These are phyloP conservation scores for Cinara cedri DNA, from an alignment of 2,888 invertebrate species.

Conservation along the genomic window DNA sequence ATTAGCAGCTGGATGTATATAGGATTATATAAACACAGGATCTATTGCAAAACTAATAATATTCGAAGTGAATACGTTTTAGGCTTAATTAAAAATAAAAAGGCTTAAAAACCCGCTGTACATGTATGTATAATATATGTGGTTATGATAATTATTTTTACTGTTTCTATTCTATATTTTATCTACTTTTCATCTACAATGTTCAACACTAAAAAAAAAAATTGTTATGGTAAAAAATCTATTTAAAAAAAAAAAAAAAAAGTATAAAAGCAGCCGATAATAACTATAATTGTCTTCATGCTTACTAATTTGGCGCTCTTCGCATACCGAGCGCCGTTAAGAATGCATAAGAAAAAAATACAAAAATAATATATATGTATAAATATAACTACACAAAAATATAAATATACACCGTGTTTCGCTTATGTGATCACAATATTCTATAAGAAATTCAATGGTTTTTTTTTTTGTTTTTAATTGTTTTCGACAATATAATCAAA, in stretches of 20 bases:
- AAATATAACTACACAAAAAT: too few species aligned
- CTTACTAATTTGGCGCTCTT: conserved; percentile 42
- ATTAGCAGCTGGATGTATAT: neutral
- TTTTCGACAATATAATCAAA: too few species aligned
- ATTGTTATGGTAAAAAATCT: conserved; percentile 39
- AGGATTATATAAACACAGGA: neutral
- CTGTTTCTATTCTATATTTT: conserved; percentile 49
- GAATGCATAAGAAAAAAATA: conserved; percentile 23
- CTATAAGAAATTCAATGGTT: too few species aligned
- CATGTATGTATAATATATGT: conserved; percentile 35
- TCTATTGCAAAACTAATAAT: conserved; percentile 11
- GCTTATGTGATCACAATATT: too few species aligned
- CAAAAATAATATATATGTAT: neutral
- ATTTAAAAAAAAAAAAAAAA: conserved; percentile 25
- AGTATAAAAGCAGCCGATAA: conserved; percentile 32
- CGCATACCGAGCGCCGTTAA: conserved; percentile 39
- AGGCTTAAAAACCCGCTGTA: conserved; percentile 35
- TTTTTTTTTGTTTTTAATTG: too few species aligned
- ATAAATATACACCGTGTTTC: too few species aligned
- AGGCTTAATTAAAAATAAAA: conserved; percentile 13
- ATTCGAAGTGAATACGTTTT: conserved; percentile 29
- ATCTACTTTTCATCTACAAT: conserved; percentile 45
- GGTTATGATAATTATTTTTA: conserved; percentile 40
- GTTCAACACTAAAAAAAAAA: conserved; percentile 33
- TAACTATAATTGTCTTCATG: conserved; percentile 22